Evolutionary conservation across 2,113 vertebrate genomes (phyloP).

Genomic region (Cacatua alba): DNA sequence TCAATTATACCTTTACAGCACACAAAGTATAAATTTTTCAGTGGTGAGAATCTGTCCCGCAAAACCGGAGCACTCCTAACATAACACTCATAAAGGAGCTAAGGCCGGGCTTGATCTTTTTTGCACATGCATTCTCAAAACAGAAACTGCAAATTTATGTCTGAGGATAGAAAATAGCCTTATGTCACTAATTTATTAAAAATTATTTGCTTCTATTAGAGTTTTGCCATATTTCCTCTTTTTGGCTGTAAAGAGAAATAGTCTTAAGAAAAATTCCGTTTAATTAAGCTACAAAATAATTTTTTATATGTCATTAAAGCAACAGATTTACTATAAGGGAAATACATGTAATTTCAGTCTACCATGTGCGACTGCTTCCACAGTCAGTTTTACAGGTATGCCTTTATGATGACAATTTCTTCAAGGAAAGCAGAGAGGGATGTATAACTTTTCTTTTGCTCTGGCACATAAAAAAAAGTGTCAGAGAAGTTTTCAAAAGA

Average conservation of each 20-base stretch:
- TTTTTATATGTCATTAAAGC: not conserved
- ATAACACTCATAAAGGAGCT: not conserved
- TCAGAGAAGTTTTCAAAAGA: not conserved
- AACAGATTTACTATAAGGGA: not conserved
- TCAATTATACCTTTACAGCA: not conserved
- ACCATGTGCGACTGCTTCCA: not conserved
- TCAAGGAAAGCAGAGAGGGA: not conserved
- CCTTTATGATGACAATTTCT: not conserved
- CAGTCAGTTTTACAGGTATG: not conserved
- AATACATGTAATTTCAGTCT: not conserved
- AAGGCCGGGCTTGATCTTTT: not conserved
- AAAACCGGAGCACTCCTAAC: not conserved
- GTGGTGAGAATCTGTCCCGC: not conserved
- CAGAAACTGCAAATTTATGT: not conserved
- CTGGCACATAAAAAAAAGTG: not conserved
- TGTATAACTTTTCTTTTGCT: not conserved
- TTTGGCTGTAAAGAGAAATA: not conserved
- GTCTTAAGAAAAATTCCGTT: not conserved
- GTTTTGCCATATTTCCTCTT: not conserved
- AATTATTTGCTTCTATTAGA: not conserved
- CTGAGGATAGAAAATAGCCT: not conserved
- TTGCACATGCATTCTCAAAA: not conserved
- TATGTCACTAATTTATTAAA: not conserved
- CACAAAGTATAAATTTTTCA: not conserved
- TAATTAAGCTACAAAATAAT: not conserved